Conservation (phyloP, 2,113 vertebrate genomes). For the Turdus rufiventris region DNA sequence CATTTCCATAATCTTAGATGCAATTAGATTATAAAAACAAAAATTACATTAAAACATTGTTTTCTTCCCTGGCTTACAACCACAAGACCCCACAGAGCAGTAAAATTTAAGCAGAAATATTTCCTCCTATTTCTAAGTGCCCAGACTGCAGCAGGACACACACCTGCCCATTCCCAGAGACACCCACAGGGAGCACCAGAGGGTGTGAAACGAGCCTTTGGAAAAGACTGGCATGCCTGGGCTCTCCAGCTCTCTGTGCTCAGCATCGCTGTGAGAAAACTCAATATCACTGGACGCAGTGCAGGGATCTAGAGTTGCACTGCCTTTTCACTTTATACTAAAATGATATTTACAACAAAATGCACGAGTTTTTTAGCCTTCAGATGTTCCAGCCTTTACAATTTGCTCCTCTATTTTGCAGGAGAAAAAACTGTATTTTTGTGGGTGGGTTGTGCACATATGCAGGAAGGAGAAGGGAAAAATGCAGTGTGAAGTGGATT, state of each 20-base stretch:
- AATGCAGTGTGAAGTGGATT: neutral
- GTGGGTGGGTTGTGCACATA: neutral
- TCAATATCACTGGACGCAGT: accelerated
- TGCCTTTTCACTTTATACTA: neutral
- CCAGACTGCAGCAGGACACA: neutral
- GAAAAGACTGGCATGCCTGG: neutral
- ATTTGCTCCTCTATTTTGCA: neutral
- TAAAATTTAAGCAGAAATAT: neutral
- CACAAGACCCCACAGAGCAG: neutral
- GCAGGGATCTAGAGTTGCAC: neutral
- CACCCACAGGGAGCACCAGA: constrained; percentile 16
- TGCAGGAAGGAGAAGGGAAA: neutral
- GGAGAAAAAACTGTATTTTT: neutral
- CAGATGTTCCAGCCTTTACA: neutral
- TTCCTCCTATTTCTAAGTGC: neutral
- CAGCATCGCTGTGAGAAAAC: neutral
- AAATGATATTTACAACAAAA: neutral
- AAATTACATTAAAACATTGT: neutral
- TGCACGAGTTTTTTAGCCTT: neutral
- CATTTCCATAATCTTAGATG: neutral
- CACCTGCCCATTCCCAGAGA: neutral
- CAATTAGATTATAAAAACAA: neutral
- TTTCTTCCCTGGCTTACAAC: neutral
- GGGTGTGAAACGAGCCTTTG: neutral
- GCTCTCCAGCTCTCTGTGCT: neutral